Evolutionary conservation across 1,140 invertebrate species (phyloP), one percentile per base, ranked within the genome.

Genomic region (Arctopsyche grandis): DNA sequence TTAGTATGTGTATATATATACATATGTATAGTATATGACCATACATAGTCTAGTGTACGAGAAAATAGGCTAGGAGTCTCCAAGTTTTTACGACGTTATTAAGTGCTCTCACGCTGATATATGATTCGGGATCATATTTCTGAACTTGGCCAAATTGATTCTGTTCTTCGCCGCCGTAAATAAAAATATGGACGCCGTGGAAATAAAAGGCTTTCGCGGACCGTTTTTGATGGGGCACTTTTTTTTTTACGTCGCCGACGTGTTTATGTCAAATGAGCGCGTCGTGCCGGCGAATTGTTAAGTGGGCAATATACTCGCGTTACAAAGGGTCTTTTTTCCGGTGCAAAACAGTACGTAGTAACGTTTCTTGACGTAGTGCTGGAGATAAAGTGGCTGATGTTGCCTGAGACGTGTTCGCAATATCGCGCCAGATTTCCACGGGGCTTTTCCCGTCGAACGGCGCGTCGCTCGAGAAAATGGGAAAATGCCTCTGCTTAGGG

Each of bases 51-150:
- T n/a, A n/a, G 1, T 12, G 43, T 9, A 0, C 38, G 38, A 44
- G 74, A 76, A 77, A 77, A 79, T 79, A 44, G 78, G 19, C 69
- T 48, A 46, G 69, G 78, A 79, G 78, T 75, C 38, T 74, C 71
- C 71, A 74, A 79, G 43, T 79, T 79, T 79, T 79, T 79, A 79
- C 38, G 78, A 48, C 71, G 29, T 66, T 66, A 74, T 74, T 79
- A 79, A 79, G 78, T 79, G 78, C 78, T 79, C 56, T 77, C 75
- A 38, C 44, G 60, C 44, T 79, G 69, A 79, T 79, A 79, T 79
- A 79, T 79, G 69, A 74, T 79, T 79, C 78, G 58, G 78, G 78
- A 79, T 79, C 78, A 79, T 79, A 79, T 75, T 79, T 79, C 69
- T 60, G 69, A 79, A 79, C 78, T 74, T 74, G 70, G 12, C 21